phyloP scores from a whole-genome alignment of 2,888 invertebrate genomes.

The Stenotaenia linearis region DNA sequence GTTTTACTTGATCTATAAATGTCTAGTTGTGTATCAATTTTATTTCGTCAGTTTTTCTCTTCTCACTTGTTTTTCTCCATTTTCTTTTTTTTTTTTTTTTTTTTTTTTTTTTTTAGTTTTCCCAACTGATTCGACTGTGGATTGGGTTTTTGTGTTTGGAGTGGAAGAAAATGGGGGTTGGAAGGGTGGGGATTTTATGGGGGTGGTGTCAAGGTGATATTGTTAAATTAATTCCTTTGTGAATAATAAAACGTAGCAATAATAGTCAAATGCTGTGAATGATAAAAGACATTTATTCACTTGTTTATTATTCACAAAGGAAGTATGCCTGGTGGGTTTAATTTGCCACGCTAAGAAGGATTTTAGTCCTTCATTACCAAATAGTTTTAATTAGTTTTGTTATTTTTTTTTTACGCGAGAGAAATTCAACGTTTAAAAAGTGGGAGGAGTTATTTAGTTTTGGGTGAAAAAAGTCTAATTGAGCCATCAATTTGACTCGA shows the following conservation, averaged over 20 bases:
- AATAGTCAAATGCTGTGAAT: background rate
- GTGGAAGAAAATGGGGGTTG: background rate
- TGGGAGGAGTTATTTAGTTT: background rate
- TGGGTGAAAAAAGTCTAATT: background rate
- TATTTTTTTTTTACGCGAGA: background rate
- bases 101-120: background rate
- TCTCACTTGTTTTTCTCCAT: too few species aligned
- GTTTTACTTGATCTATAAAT: slow-evolving; percentile 16
- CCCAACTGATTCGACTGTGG: background rate
- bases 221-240: slow-evolving; percentile 16
- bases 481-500: background rate
- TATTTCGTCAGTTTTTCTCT: background rate
- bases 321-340: slow-evolving; percentile 20
- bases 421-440: background rate
- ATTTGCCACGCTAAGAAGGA: slow-evolving; percentile 7
- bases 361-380: slow-evolving; percentile 20
- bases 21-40: background rate
- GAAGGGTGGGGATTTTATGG: background rate
- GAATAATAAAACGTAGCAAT: slow-evolving; percentile 19
- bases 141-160: slow-evolving; percentile 10
- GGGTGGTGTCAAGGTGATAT: slow-evolving; percentile 2
- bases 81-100: background rate
- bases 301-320: slow-evolving; percentile 26
- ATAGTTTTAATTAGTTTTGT: background rate
- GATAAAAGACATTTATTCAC: slow-evolving; percentile 26